Evolutionary conservation across 30 jellyfish, hydroid and myxozoan species (phyloP), one percentile per base, ranked within the genome.

Genomic region (Morbakka virulenta): DNA sequence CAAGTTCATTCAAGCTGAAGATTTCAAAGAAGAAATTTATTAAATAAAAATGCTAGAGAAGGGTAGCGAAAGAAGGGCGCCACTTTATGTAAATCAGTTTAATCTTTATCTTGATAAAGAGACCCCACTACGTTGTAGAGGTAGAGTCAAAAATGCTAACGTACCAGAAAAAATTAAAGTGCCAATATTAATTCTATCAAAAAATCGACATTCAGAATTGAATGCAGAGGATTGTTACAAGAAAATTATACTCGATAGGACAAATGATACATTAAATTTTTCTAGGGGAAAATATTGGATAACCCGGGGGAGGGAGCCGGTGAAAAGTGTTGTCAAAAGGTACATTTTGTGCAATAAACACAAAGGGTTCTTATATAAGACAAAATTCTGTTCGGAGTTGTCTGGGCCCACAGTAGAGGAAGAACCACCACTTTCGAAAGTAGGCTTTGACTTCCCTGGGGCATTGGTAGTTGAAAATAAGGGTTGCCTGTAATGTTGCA

Each of bases 271-370:
- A 9, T 50, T 79, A 35, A 65, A 52, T 79, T 49, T 79, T 12
- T 41, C 69, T 23, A 65, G 91, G n/a, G 83, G 69, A 62, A 25
- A 57, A 25, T 79, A 79, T 67, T 65, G 91, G 91, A 51, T 79
- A 66, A 76, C 77, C 9, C 69, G 83, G 83, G 91, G 91, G 83
- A 67, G 91, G 76, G 89, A 79, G 48, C 52, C 25, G 83, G 67
- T 66, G 0, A 79, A 79, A 67, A 51, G 29, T 50, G 3, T 67
- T 67, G 61, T 65, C 27, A 76, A 71, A 14, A 29, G 32, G 33
- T 79, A 78, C 34, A 53, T 66, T 52, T n/a, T n/a, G n/a, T 67
- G 91, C 57, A 66, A 32, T 24, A 30, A 41, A 71, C 83, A n/a
- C n/a, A n/a, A 79, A 79, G 91, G 63, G 51, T 57, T 79, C 11